Conservation (phyloP, 2,113 vertebrate genomes). For the Clinocottus analis region DNA sequence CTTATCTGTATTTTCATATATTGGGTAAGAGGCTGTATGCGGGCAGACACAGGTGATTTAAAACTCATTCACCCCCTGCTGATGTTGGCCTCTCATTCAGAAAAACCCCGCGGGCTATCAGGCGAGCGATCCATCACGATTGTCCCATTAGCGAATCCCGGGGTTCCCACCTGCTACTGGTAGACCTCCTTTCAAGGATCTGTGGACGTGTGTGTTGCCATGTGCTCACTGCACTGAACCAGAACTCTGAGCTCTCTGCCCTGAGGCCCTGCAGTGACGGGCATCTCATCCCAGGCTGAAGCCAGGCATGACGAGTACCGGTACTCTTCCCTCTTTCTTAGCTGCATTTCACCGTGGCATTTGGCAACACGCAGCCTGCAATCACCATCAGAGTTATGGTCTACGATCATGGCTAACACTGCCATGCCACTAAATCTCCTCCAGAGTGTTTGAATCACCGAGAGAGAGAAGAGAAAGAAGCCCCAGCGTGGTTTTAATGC, state of each 20-base stretch:
- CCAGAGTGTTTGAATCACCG: constrained; percentile 17
- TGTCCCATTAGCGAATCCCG: constrained; percentile 67
- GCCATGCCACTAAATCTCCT: constrained; percentile 18
- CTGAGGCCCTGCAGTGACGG: constrained; percentile 24
- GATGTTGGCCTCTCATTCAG: constrained; percentile 48
- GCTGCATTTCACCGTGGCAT: not conserved
- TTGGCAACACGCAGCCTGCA: constrained; percentile 1
- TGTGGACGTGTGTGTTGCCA: constrained; percentile 2
- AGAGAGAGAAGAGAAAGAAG: constrained; percentile 8
- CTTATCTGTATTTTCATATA: not conserved
- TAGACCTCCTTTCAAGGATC: constrained; percentile 35
- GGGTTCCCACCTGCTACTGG: constrained; percentile 69
- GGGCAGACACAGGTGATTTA: constrained; percentile 60
- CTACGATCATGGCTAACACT: constrained; percentile 7
- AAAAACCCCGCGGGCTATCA: constrained; percentile 47
- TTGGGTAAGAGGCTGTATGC: not conserved
- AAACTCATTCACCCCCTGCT: constrained; percentile 65
- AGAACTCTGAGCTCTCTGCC: constrained; percentile 12
- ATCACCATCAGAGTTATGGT: not conserved
- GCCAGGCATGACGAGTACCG: constrained; percentile 1
- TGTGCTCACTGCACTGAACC: not conserved
- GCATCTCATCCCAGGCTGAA: constrained; percentile 15
- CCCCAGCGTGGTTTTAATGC: constrained; percentile 52
- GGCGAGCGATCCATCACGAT: constrained; percentile 70
- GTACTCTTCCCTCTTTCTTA: not conserved